These are phyloP conservation scores for Pelobates cultripes DNA, from an alignment of 2,797 vertebrate genomes.

Conservation along the genomic window DNA sequence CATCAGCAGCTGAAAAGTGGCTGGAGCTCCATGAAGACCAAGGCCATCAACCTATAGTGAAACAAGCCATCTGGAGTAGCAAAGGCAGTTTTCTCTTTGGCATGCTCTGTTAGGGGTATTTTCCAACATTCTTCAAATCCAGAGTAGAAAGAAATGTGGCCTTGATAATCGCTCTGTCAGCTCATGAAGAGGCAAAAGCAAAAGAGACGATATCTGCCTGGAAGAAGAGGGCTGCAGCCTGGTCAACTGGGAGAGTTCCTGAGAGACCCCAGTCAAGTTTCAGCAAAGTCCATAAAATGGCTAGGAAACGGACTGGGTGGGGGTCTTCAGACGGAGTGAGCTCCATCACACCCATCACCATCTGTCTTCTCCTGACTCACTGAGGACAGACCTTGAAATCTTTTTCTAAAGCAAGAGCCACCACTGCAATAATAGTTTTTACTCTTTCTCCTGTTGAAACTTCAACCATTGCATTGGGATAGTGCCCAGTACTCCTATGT, in stretches of 20 bases:
- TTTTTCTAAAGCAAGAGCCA: background rate
- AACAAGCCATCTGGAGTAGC: background rate
- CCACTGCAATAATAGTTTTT: background rate
- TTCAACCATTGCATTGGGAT: background rate
- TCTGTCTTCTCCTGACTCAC: background rate
- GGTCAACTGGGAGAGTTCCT: no score
- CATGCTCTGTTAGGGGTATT: background rate
- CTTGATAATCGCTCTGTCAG: background rate
- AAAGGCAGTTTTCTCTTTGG: background rate
- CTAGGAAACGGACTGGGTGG: no score
- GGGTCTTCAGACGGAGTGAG: no score
- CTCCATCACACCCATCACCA: background rate
- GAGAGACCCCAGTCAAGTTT: no score
- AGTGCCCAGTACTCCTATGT: background rate
- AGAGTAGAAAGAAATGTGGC: background rate
- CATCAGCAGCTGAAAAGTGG: background rate
- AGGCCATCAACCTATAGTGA: background rate
- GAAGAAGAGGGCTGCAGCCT: no score
- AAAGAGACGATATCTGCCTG: no score
- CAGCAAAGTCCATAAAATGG: no score
- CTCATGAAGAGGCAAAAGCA: background rate
- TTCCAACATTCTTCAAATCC: background rate
- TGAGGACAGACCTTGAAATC: background rate
- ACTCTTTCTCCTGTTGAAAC: background rate
- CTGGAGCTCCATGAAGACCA: background rate